Conservation (phyloP, 1,140 invertebrate genomes). For the Ceratosolen solmsi region DNA sequence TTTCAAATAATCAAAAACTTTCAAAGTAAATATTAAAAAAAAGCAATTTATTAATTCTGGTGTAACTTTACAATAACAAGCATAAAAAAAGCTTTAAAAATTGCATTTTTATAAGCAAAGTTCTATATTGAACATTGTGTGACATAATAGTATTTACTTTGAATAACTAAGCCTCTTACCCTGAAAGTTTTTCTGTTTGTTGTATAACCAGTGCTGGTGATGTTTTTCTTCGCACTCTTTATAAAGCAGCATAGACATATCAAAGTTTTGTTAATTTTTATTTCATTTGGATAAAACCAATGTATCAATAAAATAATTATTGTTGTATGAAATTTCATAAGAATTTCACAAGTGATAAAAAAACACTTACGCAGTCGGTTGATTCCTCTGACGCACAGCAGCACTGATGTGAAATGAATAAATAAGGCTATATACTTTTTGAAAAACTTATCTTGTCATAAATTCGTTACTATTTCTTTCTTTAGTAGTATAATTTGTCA, state of each 20-base stretch:
- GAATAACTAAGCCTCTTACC: conserved; percentile 61
- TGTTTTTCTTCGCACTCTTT: conserved; percentile 81
- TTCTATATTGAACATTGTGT: conserved; percentile 27
- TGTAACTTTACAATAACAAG: conserved; percentile 39
- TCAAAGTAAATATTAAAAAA: conserved; percentile 47
- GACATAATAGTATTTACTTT: conserved; percentile 41
- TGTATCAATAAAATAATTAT: conserved; percentile 47
- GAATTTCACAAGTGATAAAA: conserved; percentile 42
- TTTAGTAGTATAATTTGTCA: neutral
- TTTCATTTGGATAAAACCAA: conserved; percentile 35
- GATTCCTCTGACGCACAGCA: conserved; percentile 70
- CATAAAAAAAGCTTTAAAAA: conserved; percentile 44
- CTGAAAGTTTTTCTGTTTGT: conserved; percentile 67
- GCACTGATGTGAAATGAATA: conserved; percentile 63
- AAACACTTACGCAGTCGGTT: conserved; percentile 76
- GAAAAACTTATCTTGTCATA: conserved; percentile 9
- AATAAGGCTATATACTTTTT: conserved; percentile 41
- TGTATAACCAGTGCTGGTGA: conserved; percentile 77
- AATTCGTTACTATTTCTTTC: conserved; percentile 14
- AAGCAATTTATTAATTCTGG: neutral
- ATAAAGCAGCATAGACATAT: conserved; percentile 69
- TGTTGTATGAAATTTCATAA: conserved; percentile 25
- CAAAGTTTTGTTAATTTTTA: conserved; percentile 60
- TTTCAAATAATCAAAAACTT: conserved; percentile 42
- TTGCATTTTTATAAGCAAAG: conserved; percentile 45